Conservation (phyloP, 1,140 invertebrate species). For the Ylistrum balloti region DNA sequence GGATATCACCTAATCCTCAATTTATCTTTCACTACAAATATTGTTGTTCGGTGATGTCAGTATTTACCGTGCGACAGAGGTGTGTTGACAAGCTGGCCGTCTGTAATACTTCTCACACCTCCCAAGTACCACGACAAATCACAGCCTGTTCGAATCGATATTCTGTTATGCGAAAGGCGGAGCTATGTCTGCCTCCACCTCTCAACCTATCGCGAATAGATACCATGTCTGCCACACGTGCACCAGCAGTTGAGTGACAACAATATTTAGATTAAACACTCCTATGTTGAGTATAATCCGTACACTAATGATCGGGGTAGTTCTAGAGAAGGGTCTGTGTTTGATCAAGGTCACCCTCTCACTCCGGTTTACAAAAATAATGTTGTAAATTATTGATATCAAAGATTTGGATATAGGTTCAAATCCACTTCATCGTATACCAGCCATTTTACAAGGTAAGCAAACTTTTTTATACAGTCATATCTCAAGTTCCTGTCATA, state of each 20-base stretch:
- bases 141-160: neutral
- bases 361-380: neutral
- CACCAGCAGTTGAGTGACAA: neutral
- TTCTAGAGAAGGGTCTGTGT: neutral
- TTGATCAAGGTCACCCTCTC: neutral
- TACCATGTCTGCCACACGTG: neutral
- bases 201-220: neutral
- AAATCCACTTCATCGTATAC: neutral
- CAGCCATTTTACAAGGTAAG: neutral
- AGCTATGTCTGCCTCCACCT: neutral
- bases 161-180: neutral
- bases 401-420: conserved; percentile 13
- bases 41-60: neutral
- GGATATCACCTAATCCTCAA: conserved; percentile 5
- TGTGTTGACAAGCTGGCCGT: neutral
- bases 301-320: neutral
- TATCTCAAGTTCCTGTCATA: too few relatives aligned
- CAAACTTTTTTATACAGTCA: neutral
- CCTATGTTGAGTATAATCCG: neutral
- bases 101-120: neutral
- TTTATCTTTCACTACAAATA: neutral
- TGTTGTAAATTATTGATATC: neutral
- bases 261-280: conserved; percentile 40
- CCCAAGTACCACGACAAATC: neutral
- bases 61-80: neutral